Base-by-base conservation (phyloP, 2,113 vertebrate species). In the Vulpes ferrilata region DNA sequence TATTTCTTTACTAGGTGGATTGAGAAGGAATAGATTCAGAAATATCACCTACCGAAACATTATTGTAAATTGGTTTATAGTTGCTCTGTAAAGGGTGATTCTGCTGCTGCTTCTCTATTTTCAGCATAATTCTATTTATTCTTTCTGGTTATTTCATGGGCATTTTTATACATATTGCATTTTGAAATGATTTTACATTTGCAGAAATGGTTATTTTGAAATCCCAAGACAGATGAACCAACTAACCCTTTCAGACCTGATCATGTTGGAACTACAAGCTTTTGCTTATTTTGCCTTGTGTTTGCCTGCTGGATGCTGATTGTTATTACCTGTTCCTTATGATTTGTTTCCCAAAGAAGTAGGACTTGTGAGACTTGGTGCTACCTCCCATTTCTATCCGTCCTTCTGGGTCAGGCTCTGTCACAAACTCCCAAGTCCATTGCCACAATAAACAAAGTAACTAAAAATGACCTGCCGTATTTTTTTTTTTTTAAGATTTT, bases 141-240 rank as follows among this genome's bases (percentile, higher is more conserved):
- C 74, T 88, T n/a, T 22, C 48, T 83, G 9, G 23, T 67, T 88
- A 76, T 93, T 88, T 60, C 59, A 83, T 78, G 35, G 65, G 19
- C 35, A 23, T 57, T 64, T 65, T 62, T 82, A 82, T 57, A 67
- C 22, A 57, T 30, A 57, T 17, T 65, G 16, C 23, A 67, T 88
- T 82, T 74, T 48, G 92, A 88, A 82, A 88, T 76, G 27, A 81
- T 48, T 69, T 64, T 57, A 23, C 65, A 48, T 5, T 80, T 80
- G 38, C 32, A 76, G 51, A 88, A 91, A 74, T 73, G 57, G 82
- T 80, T 74, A 88, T 96, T 82, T 76, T 76, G 35, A 93, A 55
- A 48, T 83, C 7, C 62, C 67, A 53, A 91, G 81, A 53, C 59
- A 88, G 51, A 12, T 27, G 57, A 82, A 94, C 11, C n/a, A 62